phyloP scores from a whole-genome alignment of 2,888 invertebrate genomes.

The Eupithecia centaureata region DNA sequence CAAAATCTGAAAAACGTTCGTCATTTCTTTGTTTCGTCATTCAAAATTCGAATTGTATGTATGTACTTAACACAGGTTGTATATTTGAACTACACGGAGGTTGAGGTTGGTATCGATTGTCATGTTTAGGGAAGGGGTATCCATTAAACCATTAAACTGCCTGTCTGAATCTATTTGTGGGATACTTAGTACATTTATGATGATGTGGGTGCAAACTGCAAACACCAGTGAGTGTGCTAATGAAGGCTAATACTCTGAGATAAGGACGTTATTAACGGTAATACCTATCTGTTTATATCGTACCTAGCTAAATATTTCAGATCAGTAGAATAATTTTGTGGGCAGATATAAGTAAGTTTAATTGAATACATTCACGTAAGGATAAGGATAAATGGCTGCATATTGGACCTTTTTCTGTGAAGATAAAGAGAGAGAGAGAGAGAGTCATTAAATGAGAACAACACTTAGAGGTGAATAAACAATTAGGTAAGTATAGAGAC shows the following conservation, averaged over 20 bases:
- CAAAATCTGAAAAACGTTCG: too few species aligned
- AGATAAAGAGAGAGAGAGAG: too few species aligned
- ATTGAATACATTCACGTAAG: too few species aligned
- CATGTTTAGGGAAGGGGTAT: too few species aligned
- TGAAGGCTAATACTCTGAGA: conserved; percentile 2
- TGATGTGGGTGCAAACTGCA: conserved; percentile 2
- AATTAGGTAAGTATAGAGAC: too few species aligned
- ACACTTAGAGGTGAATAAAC: too few species aligned
- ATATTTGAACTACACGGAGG: neutral
- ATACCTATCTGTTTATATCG: conserved; percentile 2
- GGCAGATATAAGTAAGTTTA: too few species aligned
- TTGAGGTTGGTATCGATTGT: neutral
- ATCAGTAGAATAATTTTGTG: neutral
- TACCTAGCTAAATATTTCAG: neutral
- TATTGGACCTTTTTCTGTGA: too few species aligned
- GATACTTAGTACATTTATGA: neutral
- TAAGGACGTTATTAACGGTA: conserved; percentile 8
- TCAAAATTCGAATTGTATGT: neutral
- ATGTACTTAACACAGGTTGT: neutral
- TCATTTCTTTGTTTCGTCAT: too few species aligned
- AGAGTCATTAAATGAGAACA: too few species aligned
- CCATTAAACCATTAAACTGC: neutral
- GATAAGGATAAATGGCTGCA: too few species aligned
- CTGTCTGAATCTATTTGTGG: neutral
- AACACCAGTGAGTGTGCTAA: conserved; percentile 7